Percentiles rank a stretch among this genome's conserved stretches.
Evolutionary conservation across 2,797 vertebrate species (phyloP).

Genomic region (Hoplostethus mediterraneus): DNA sequence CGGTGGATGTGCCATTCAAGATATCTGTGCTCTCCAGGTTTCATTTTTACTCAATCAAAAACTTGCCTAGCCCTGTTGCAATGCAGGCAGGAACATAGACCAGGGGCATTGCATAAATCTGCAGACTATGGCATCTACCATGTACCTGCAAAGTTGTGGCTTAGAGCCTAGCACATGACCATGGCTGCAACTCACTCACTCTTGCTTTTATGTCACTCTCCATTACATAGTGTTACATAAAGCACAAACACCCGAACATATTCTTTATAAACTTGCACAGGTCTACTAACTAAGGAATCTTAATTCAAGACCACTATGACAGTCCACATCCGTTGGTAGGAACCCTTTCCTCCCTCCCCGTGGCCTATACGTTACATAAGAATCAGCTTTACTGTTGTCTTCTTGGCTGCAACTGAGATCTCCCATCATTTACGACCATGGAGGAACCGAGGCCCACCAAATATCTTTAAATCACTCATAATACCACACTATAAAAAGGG

Average conservation of each 20-base stretch:
- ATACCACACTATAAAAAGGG: background rate
- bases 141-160: background rate
- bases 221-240: background rate
- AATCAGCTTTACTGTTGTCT: slow-evolving; percentile 6
- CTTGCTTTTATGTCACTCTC: slow-evolving; percentile 1
- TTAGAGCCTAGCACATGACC: background rate
- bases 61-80: background rate
- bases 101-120: background rate
- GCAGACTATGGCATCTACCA: background rate
- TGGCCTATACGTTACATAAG: background rate
- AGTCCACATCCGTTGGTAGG: no score
- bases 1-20: background rate
- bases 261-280: background rate
- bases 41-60: background rate
- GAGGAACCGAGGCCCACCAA: background rate
- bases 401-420: background rate
- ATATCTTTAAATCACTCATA: slow-evolving; percentile 14
- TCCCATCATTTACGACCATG: slow-evolving; percentile 1
- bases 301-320: background rate
- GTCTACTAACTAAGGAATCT: background rate
- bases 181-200: background rate
- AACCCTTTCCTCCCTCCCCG: background rate
- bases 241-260: background rate
- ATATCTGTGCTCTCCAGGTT: background rate
- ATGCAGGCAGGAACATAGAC: background rate